Evolutionary conservation across 2,888 invertebrate species (phyloP), one percentile per base, ranked within the genome.

Genomic region (Athrips mouffetella): DNA sequence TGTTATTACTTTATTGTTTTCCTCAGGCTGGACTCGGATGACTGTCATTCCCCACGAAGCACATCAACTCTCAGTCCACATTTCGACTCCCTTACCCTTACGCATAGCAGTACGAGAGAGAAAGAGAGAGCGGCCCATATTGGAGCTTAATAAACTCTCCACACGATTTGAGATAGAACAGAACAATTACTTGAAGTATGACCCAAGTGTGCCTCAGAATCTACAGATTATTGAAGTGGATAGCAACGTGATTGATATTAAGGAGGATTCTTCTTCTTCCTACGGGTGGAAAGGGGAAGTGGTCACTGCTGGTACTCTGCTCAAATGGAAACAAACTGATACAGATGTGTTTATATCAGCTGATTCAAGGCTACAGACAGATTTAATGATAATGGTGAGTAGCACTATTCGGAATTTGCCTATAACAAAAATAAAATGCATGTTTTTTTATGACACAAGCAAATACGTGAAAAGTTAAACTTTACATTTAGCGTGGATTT

Each of bases 301-400:
- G 13, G 83, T 83, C 3, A 80, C 80, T 0, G 81, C 81, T 0
- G 86, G 86, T 0, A 76, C 80, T 1, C 53, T 84, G 1, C 57
- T 87, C 16, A 68, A 65, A 2, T 87, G 85, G 85, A 74, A 59
- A 29, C 77, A 76, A 47, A 85, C 81, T 0, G 80, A 80, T 45
- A 59, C 75, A 10, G 85, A 87, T 47, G 68, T 87, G 10, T 64
- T 60, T 46, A 76, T 88, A 53, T 66, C 78, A 6, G 74, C 85
- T 0, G 60, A 72, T 6, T 83, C 87, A 2, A 69, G 71, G 30
- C 66, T 87, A 10, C 79, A 81, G 47, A 76, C 79, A 0, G 86
- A 86, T 58, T 63, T 88, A 45, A 80, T 84, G 78, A 82, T 88
- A 53, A 76, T 86, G 85, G 88, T 85, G 52, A 77, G 76, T 68